Conservation (phyloP, 2,113 vertebrate species). For the Scomber japonicus region DNA sequence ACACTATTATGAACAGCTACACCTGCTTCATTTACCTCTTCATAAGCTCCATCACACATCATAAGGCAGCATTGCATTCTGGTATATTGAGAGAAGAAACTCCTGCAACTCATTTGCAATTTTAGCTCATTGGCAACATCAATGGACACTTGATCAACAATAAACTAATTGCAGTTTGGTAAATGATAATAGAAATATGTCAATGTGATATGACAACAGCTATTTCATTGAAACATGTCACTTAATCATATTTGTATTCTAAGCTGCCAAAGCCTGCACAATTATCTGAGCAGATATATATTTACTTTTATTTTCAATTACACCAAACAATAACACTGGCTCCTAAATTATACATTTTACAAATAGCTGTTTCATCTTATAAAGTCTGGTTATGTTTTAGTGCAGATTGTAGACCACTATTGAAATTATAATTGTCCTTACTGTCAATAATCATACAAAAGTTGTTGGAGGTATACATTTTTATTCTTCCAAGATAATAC, state of each 20-base stretch:
- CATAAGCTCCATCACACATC: background rate
- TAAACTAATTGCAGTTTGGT: too few relatives aligned
- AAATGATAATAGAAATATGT: too few relatives aligned
- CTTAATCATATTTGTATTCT: too few relatives aligned
- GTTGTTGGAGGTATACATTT: background rate
- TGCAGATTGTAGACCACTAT: background rate
- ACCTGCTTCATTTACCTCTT: background rate
- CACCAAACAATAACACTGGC: background rate
- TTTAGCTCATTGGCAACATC: background rate
- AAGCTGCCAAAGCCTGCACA: background rate
- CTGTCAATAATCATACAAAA: background rate
- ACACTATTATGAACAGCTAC: background rate
- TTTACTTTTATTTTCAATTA: too few relatives aligned
- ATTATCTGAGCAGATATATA: background rate
- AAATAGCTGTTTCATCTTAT: too few relatives aligned
- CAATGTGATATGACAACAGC: too few relatives aligned
- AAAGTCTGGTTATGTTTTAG: background rate
- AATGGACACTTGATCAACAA: background rate
- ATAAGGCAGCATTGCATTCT: background rate
- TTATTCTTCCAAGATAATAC: too few relatives aligned
- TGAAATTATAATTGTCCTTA: too few relatives aligned
- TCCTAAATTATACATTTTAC: background rate
- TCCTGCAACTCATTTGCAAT: background rate
- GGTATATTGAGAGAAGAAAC: background rate
- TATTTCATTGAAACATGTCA: too few relatives aligned